Conservation (phyloP, 1,140 invertebrate genomes). For the Sycophila sp. region DNA sequence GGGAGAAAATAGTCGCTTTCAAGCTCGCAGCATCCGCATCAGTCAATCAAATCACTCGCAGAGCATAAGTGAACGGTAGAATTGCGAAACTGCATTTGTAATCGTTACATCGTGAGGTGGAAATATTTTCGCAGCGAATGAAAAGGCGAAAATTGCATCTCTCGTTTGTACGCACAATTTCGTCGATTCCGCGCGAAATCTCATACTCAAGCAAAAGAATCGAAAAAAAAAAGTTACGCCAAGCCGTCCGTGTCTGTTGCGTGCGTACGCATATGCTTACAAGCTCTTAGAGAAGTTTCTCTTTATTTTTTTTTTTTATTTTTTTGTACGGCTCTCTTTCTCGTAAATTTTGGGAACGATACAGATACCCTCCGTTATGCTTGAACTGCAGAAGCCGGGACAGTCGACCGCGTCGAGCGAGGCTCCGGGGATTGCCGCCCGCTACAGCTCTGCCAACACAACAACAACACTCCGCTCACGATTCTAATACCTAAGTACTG, state of each 20-base stretch:
- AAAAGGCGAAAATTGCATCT: too few relatives aligned
- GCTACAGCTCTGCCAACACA: conserved; percentile 73
- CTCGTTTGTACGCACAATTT: too few relatives aligned
- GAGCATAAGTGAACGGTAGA: conserved; percentile 25
- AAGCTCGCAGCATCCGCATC: background rate
- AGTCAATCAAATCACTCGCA: conserved; percentile 7
- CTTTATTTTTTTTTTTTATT: conserved; percentile 38
- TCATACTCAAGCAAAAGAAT: background rate
- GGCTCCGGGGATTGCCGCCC: conserved; percentile 81
- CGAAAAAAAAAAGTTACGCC: conserved; percentile 10
- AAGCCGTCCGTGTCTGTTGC: background rate
- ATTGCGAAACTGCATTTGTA: background rate
- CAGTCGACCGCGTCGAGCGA: conserved; percentile 85
- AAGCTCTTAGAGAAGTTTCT: too few relatives aligned
- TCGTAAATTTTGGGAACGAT: conserved; percentile 59
- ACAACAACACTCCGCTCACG: conserved; percentile 65
- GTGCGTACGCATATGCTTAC: too few relatives aligned
- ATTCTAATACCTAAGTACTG: conserved; percentile 66
- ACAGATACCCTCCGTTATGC: conserved; percentile 84
- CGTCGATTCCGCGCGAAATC: too few relatives aligned
- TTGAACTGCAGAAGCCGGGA: conserved; percentile 88
- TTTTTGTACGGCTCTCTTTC: background rate
- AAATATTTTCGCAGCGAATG: too few relatives aligned
- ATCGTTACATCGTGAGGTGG: background rate
- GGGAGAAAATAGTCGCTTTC: background rate